Conservation (phyloP, 2,113 vertebrate genomes). For the Asarcornis scutulata region DNA sequence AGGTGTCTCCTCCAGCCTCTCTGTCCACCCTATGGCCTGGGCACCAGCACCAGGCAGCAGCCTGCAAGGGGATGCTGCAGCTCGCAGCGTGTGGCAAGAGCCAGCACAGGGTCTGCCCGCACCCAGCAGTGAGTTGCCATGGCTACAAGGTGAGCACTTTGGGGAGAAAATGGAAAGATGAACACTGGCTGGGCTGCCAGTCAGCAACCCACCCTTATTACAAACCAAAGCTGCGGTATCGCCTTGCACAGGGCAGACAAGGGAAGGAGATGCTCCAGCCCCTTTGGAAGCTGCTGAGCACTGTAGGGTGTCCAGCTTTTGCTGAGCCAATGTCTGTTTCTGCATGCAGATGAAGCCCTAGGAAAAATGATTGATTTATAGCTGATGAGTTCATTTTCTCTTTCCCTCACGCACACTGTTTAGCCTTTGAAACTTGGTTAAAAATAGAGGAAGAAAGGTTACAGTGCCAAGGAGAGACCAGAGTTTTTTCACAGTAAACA, state of each 20-base stretch:
- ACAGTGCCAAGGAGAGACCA: not conserved
- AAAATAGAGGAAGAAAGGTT: constrained; percentile 2
- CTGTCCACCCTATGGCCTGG: too few species aligned
- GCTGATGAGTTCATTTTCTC: constrained; percentile 2
- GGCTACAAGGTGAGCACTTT: constrained; percentile 72
- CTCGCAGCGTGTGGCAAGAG: not conserved
- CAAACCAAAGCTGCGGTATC: not conserved
- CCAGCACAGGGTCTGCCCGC: not conserved
- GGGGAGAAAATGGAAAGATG: constrained; percentile 45
- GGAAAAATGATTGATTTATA: not conserved
- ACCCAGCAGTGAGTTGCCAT: constrained; percentile 68
- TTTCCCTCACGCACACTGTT: not conserved
- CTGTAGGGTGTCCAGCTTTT: not conserved
- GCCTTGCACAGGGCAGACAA: not conserved
- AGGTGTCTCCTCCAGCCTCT: not conserved
- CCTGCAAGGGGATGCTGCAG: not conserved
- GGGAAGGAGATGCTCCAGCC: not conserved
- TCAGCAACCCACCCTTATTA: constrained; percentile 30
- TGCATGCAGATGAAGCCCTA: not conserved
- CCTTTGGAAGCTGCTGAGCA: not conserved
- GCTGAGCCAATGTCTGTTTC: constrained; percentile 24
- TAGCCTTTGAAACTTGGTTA: constrained; percentile 18
- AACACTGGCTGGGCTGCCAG: constrained; percentile 56
- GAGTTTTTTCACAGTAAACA: not conserved
- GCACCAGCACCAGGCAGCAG: not conserved